These are phyloP conservation scores for Illadopsis cleaveri DNA, from an alignment of 2,113 vertebrate genomes.

Conservation along the genomic window DNA sequence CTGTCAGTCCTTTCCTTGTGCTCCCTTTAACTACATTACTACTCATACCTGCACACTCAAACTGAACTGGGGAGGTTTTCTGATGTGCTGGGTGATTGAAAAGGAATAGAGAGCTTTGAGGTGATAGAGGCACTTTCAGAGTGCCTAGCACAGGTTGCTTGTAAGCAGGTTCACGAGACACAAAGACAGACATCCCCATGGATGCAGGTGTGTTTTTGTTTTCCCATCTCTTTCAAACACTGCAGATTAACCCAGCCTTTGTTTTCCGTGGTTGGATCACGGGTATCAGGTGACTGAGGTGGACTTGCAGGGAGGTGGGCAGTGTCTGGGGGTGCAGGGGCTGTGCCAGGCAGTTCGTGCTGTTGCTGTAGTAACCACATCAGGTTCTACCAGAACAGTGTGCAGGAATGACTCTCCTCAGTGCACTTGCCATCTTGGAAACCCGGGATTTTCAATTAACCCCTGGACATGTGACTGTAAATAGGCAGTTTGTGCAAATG, in stretches of 20 bases:
- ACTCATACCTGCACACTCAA: neutral
- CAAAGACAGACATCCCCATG: neutral
- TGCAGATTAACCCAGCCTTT: neutral
- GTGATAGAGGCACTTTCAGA: neutral
- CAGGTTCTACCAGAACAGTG: neutral
- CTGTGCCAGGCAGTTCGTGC: neutral
- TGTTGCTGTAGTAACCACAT: constrained; percentile 4
- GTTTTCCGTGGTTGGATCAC: fast-evolving
- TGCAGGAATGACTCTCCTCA: neutral
- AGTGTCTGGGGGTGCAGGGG: neutral
- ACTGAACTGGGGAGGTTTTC: neutral
- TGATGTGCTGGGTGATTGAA: neutral
- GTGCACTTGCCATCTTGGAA: neutral
- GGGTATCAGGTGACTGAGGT: neutral
- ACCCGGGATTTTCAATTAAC: neutral
- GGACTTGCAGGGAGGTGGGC: neutral
- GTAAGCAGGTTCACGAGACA: neutral
- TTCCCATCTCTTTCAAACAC: neutral
- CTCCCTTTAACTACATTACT: neutral
- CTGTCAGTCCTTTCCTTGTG: neutral
- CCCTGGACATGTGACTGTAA: neutral
- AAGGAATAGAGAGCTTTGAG: neutral
- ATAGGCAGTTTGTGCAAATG: neutral
- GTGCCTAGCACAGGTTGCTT: neutral
- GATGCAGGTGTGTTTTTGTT: neutral